Evolutionary conservation across 2,113 vertebrate genomes (phyloP), one percentile per base, ranked within the genome.

Genomic region (Anoplopoma fimbria): DNA sequence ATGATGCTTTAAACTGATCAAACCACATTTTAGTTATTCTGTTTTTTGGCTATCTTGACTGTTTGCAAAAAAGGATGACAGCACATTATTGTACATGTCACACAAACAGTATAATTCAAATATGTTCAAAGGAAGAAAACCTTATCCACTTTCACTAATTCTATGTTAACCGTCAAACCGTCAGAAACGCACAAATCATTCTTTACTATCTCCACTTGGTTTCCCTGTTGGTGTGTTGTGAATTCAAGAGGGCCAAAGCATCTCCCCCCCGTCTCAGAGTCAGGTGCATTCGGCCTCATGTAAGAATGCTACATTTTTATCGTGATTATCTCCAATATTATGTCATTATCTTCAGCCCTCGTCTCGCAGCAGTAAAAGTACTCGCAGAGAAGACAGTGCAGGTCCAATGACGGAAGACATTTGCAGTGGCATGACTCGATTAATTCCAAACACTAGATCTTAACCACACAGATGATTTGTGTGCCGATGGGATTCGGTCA

Each of bases 401-500:
- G 80, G 72, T 76, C 63, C 57, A 29, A 64, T 82, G 67, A 89
- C 73, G 75, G 87, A 88, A 86, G 64, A 88, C 80, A 62, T 90
- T 81, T 69, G 65, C 77, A 74, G 33, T 75, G 73, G 69, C 77
- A 45, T 75, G 84, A 80, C 85, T 88, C 34, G 55, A 87, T 92
- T 87, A 86, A 88, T 87, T 87, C 91, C 81, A 72, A 80, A 79
- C 79, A 75, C 87, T 90, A 78, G 68, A 88, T 93, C 88, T 92
- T 89, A 91, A 86, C 79, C 88, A 82, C 70, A 82, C 80, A 86
- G 84, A 91, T 87, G 87, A 91, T 90, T 89, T 80, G 88, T 86
- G 83, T 84, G 86, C 88, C 60, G 13, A 64, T 86, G 87, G 87
- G 89, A 91, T 92, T 93, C 86, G 83, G 85, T 91, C 91, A 92